These are phyloP conservation scores for Aleiodes leptofemur DNA, from an alignment of 2,888 invertebrate species.

Conservation along the genomic window DNA sequence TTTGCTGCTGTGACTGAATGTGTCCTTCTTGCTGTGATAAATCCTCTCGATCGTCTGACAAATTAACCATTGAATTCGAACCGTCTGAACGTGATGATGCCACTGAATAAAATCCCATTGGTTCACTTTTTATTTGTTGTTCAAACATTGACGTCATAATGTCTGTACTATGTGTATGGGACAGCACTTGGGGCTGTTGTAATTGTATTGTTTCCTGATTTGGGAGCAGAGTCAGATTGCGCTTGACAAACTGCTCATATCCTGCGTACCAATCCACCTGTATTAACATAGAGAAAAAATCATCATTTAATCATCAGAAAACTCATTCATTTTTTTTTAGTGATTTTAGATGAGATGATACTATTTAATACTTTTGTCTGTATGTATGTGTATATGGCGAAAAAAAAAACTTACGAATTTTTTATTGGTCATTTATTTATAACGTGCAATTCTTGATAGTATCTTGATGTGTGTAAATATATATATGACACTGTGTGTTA, in stretches of 20 bases:
- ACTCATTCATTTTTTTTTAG: too few species aligned
- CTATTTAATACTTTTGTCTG: too few species aligned
- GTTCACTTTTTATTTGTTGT: slow-evolving; percentile 84
- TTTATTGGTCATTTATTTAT: too few species aligned
- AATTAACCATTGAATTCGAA: slow-evolving; percentile 73
- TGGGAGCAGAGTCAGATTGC: slow-evolving; percentile 75
- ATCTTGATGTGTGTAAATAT: too few species aligned
- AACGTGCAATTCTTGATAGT: too few species aligned
- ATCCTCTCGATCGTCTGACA: slow-evolving; percentile 73
- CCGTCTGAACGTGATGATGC: slow-evolving; percentile 74
- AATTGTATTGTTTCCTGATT: slow-evolving; percentile 67
- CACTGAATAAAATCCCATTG: slow-evolving; percentile 80
- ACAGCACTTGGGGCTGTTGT: slow-evolving; percentile 64
- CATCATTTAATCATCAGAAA: too few species aligned
- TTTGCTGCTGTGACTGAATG: slow-evolving; percentile 71
- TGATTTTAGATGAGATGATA: too few species aligned
- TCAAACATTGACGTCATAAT: slow-evolving; percentile 80
- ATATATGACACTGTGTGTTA: too few species aligned
- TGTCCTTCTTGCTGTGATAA: slow-evolving; percentile 73
- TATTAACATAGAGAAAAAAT: not conserved
- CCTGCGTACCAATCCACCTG: slow-evolving; percentile 76
- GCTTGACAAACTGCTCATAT: slow-evolving; percentile 76
- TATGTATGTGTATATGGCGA: too few species aligned
- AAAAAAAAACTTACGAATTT: too few species aligned
- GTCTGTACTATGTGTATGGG: slow-evolving; percentile 61